phyloP scores from a whole-genome alignment of 2,113 vertebrate genomes.

The Phrynosoma platyrhinos region DNA sequence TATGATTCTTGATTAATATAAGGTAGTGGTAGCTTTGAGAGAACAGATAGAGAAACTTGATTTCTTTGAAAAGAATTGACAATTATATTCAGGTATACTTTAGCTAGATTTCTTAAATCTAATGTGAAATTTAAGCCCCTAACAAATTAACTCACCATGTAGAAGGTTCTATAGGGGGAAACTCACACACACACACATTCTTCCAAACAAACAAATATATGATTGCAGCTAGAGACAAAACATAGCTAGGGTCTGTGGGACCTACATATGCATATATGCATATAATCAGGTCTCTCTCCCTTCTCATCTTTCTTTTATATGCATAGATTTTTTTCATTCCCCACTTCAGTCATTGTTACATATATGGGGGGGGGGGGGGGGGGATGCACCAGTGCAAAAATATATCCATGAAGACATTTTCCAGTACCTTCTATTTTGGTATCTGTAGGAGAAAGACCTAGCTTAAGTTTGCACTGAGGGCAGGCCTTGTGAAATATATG shows the following conservation, averaged over 20 bases:
- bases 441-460: too few species aligned
- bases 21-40: neutral
- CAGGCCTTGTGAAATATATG: too few species aligned
- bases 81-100: neutral
- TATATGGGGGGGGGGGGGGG: neutral
- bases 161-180: neutral
- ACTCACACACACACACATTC: neutral
- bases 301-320: neutral
- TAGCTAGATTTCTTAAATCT: neutral
- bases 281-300: neutral
- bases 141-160: neutral
- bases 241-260: neutral
- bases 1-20: constrained; percentile 13
- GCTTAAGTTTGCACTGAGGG: too few species aligned
- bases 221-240: neutral
- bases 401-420: neutral
- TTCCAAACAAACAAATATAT: neutral
- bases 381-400: neutral
- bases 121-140: neutral
- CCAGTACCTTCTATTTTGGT: neutral
- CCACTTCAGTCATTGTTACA: neutral
- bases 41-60: neutral
- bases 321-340: neutral
- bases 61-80: neutral
- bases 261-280: neutral